A percentile compares a stretch with the other conserved stretches of the same genome.
Conservation (phyloP, 1,140 invertebrate genomes). For the Rhagoletis zephyria region DNA sequence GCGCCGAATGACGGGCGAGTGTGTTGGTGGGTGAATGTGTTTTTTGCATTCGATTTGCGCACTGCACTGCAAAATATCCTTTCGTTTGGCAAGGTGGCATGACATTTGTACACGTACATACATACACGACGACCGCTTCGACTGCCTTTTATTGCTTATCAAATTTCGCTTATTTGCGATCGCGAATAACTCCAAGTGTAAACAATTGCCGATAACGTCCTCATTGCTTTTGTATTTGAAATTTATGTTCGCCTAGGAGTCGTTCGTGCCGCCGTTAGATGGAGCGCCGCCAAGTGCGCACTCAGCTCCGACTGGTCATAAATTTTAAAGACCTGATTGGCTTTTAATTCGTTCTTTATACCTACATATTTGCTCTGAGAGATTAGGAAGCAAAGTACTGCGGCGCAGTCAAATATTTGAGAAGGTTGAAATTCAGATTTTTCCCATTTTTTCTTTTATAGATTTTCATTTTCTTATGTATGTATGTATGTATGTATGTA, state of each 20-base stretch:
- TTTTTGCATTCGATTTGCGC: neutral
- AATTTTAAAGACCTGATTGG: slow-evolving; percentile 56
- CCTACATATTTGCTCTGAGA: neutral
- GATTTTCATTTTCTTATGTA: neutral
- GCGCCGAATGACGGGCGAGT: neutral
- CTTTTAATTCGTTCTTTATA: slow-evolving; percentile 54
- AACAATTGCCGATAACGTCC: slow-evolving; percentile 56
- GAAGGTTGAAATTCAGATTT: neutral
- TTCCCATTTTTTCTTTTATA: neutral
- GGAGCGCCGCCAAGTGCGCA: slow-evolving; percentile 3
- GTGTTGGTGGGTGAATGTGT: neutral
- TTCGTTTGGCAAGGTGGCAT: neutral
- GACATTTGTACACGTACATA: too few relatives aligned
- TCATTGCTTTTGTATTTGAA: slow-evolving; percentile 38
- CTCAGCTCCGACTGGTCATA: slow-evolving; percentile 46
- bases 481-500: neutral
- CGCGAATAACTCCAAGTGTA: slow-evolving; percentile 52
- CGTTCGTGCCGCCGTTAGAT: neutral
- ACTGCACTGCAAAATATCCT: neutral
- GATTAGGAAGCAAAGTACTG: neutral
- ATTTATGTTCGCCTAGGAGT: slow-evolving; percentile 53
- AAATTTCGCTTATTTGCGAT: slow-evolving; percentile 38
- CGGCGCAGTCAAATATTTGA: neutral
- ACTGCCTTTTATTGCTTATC: slow-evolving; percentile 12
- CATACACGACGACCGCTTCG: neutral